Evolutionary conservation across 2,888 invertebrate species (phyloP), one percentile per base, ranked within the genome.

Genomic region (Trachelus stipa): DNA sequence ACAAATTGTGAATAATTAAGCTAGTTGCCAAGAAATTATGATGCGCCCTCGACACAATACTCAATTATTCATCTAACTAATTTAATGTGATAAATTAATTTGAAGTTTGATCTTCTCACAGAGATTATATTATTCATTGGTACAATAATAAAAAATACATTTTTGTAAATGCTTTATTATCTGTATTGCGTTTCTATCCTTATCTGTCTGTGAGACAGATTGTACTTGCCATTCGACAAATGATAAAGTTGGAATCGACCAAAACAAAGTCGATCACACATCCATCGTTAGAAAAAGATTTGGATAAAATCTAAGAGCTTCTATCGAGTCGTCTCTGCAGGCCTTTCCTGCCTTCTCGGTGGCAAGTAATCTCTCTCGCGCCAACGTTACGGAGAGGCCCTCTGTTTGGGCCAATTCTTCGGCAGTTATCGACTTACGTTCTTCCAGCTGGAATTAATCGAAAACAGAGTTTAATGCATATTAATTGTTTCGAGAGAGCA

Each of bases 281-380:
- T 92, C 91, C 85, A 92, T 87, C 75, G 91, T 91, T 82, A 97
- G 92, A 92, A 99, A 97, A 79, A 95, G 92, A 93, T 99, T 99
- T 0, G 97, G 96, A 92, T 97, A 99, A 92, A 99, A 99, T 79
- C 96, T 94, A 69, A 99, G 92, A 12, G 99, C 99, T 92, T 99
- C 98, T 78, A 98, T 96, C 0, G 97, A 96, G 90, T 99, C 99
- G 92, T 99, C 99, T 78, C 99, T 94, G 89, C 99, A 99, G 3
- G 97, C 95, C 87, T 95, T 93, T 0, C 98, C 99, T 85, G 94
- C 93, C 81, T 95, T 95, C 92, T 99, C 99, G 1, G 98, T 95
- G 4, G 96, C 95, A 79, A 96, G 93, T 56, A 99, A 93, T 77
- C 97, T 94, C 92, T 99, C 98, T 84, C 96, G 96, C 0, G 99